phyloP scores from a whole-genome alignment of 2,888 invertebrate genomes.

The Cheiracanthium punctorium region DNA sequence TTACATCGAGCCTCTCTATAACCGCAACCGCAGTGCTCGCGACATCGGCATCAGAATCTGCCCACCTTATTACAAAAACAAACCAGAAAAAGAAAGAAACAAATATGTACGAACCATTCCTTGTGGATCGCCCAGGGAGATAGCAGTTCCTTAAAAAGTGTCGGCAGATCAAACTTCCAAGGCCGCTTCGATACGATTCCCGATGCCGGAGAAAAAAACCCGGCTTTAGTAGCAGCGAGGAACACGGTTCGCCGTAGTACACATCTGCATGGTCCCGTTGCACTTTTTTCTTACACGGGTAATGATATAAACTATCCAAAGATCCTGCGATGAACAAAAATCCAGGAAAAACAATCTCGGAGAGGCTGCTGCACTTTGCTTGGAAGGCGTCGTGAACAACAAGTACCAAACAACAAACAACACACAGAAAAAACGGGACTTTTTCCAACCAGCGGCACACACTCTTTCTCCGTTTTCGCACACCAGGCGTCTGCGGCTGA shows the following conservation, averaged over 20 bases:
- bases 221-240: too few relatives aligned
- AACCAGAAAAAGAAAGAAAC: too few relatives aligned
- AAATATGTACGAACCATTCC: neutral
- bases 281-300: neutral
- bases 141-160: neutral
- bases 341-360: neutral
- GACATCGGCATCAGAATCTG: neutral
- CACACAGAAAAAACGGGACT: neutral
- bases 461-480: neutral
- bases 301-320: neutral
- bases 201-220: too few relatives aligned
- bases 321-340: neutral
- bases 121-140: neutral
- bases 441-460: neutral
- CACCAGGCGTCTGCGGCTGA: constrained; percentile 15
- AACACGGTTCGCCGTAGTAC: neutral
- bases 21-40: neutral
- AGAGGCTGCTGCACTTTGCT: too few relatives aligned
- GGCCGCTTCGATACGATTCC: neutral
- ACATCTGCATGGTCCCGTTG: neutral
- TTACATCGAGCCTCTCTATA: neutral
- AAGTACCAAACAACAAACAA: too few relatives aligned
- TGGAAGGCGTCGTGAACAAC: too few relatives aligned
- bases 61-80: neutral
- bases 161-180: neutral